Conservation (phyloP, 1,140 invertebrate genomes). For the Hyposmocoma kahamanoa region DNA sequence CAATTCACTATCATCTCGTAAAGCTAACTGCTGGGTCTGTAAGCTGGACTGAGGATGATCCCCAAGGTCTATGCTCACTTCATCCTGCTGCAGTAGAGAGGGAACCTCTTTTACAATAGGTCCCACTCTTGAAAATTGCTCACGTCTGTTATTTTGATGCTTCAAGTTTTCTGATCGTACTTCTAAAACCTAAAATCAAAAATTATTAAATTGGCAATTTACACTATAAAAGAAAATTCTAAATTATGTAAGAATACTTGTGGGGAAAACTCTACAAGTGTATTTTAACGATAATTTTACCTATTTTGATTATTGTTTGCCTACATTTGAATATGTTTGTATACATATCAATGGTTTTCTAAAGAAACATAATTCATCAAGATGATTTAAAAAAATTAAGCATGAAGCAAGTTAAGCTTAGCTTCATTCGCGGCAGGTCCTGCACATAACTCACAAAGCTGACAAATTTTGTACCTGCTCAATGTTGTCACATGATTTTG, state of each 20-base stretch:
- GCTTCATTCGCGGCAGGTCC: too few relatives aligned
- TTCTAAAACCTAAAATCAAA: constrained; percentile 80
- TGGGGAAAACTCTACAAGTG: background rate
- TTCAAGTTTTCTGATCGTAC: constrained; percentile 94
- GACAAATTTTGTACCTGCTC: too few relatives aligned
- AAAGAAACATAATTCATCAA: too few relatives aligned
- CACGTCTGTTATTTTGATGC: constrained; percentile 93
- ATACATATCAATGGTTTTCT: too few relatives aligned
- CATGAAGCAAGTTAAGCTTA: too few relatives aligned
- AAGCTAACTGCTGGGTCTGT: constrained; percentile 78
- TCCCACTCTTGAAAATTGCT: constrained; percentile 93
- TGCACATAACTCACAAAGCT: too few relatives aligned
- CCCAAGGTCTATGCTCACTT: constrained; percentile 84
- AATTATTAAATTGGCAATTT: constrained; percentile 6
- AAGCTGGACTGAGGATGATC: constrained; percentile 43
- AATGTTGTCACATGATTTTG: too few relatives aligned
- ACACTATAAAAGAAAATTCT: too few relatives aligned
- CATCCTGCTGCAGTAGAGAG: constrained; percentile 79
- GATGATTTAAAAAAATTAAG: too few relatives aligned
- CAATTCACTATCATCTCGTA: constrained; percentile 90
- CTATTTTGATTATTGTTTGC: background rate
- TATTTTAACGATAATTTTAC: background rate
- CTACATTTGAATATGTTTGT: too few relatives aligned
- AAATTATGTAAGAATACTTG: background rate
- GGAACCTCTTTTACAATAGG: constrained; percentile 81